Base-by-base conservation (phyloP, 35 echinoderm and acorn worm genomes). In the Antedon bifida region DNA sequence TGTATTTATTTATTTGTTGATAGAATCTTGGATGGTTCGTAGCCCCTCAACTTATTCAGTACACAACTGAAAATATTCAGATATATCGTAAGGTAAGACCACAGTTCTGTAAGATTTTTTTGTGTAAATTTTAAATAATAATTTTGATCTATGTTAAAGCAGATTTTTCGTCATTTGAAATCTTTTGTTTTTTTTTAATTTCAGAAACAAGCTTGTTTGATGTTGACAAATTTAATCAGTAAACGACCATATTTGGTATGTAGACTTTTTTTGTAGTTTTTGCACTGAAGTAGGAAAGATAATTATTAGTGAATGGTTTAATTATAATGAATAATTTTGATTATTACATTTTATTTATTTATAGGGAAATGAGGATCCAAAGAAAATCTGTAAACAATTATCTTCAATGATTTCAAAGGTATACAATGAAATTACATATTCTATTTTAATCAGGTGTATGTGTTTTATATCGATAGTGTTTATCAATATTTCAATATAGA, bases 181-280 rank as follows among this genome's bases (percentile, higher is more conserved):
- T 7, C 38, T 7, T 42, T 14, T n/a, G n/a, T n/a, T 42, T 7
- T 42, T 42, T 42, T 64, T 64, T 19, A 16, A 12, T 64, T 64
- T 23, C 51, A 64, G 51, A 64, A 64, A 64, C 51, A 64, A 64
- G 51, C 51, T 64, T 64, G 51, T 64, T 64, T 64, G 23, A 64
- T 64, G 51, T 23, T 64, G 23, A 64, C 51, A 16, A 64, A 23
- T 64, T 64, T 64, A 21, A 11, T 64, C 1, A 64, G 51, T 64
- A 64, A 64, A 64, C 51, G 51, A 64, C 51, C 51, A 64, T 64
- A 64, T 64, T 64, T 64, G 51, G 51, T 64, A 64, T 64, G 51
- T 64, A 64, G 9, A 11, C 1, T 16, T 64, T 12, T 64, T n/a
- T 42, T 42, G 38, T 42, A n/a, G n/a, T n/a, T n/a, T n/a, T n/a